Evolutionary conservation across 2,113 vertebrate genomes (phyloP).

Genomic region (Saguinus imperator): DNA sequence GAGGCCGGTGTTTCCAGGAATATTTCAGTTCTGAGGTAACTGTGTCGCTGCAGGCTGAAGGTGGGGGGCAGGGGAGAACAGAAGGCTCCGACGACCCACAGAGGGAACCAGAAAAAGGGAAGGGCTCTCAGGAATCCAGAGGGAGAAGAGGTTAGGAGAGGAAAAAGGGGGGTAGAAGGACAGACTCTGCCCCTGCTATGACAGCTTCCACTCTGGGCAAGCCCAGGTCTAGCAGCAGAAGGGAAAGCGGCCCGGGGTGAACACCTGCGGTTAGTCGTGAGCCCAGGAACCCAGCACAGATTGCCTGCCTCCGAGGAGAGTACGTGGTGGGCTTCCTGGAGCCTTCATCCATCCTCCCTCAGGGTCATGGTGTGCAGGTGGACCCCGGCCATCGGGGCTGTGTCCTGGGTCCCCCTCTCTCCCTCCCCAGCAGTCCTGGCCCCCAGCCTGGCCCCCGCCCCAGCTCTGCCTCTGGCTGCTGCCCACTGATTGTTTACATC

Average conservation of each 20-base stretch:
- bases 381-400: neutral
- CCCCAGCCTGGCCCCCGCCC: neutral
- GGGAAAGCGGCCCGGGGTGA: neutral
- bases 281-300: accelerated
- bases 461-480: slow-evolving; percentile 74
- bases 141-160: neutral
- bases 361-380: slow-evolving; percentile 40
- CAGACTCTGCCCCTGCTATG: neutral
- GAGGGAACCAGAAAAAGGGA: slow-evolving; percentile 24
- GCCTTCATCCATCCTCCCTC: neutral
- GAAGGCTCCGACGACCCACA: neutral
- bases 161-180: neutral
- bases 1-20: slow-evolving; percentile 80
- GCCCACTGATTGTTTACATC: slow-evolving; percentile 80
- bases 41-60: slow-evolving; percentile 64
- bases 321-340: neutral
- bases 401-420: neutral
- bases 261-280: slow-evolving; percentile 18
- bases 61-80: neutral
- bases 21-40: slow-evolving; percentile 83
- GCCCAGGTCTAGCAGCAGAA: neutral
- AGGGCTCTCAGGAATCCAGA: neutral
- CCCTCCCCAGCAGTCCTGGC: slow-evolving; percentile 34
- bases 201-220: neutral
- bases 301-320: neutral